phyloP scores from a whole-genome alignment of 2,888 invertebrate species.

The Trachelus tabidus region DNA sequence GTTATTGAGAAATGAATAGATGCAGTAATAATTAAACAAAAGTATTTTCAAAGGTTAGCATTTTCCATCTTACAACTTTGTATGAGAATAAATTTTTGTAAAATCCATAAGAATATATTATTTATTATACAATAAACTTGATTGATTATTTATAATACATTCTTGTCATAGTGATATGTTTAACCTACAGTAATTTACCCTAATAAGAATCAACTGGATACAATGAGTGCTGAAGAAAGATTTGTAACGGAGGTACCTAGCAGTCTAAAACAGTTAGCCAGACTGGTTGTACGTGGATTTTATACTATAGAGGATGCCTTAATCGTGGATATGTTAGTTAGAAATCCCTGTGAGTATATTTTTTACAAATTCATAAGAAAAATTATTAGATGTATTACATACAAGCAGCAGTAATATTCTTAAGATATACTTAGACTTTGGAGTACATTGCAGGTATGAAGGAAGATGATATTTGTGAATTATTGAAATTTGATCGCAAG shows the following conservation, averaged over 20 bases:
- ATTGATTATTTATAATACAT: neutral
- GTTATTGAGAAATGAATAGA: conserved; percentile 1
- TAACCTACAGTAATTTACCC: neutral
- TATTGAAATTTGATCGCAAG: conserved; percentile 93
- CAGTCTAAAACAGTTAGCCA: conserved; percentile 90
- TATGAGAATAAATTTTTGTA: neutral
- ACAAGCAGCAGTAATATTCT: neutral
- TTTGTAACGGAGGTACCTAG: conserved; percentile 93
- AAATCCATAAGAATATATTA: neutral
- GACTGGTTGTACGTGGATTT: conserved; percentile 92
- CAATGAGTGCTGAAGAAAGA: conserved; percentile 76
- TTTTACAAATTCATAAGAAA: neutral
- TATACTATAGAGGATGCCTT: conserved; percentile 94
- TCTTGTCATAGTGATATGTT: neutral
- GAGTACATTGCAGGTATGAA: conserved; percentile 75
- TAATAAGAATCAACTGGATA: neutral
- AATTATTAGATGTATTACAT: neutral
- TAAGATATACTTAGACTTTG: neutral
- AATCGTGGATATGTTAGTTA: conserved; percentile 94
- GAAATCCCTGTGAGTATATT: conserved; percentile 86
- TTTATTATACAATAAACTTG: neutral
- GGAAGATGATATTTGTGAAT: conserved; percentile 89
- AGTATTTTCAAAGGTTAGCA: neutral
- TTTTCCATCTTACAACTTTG: neutral
- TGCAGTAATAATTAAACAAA: neutral